These are phyloP conservation scores for Acromyrmex echinatior DNA, from an alignment of 1,140 invertebrate genomes.

Conservation along the genomic window DNA sequence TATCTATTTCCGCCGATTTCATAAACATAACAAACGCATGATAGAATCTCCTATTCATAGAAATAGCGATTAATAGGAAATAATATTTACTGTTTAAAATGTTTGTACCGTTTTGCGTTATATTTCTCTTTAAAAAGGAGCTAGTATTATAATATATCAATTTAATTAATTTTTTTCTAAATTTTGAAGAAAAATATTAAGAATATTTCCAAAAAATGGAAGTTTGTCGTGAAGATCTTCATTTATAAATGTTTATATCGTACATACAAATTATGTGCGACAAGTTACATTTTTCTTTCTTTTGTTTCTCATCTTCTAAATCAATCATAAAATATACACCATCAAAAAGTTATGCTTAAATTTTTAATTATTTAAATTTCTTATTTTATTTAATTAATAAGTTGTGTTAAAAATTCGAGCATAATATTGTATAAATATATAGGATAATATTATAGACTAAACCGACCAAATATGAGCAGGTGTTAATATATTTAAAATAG, in stretches of 20 bases:
- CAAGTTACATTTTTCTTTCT: neutral
- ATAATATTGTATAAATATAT: neutral
- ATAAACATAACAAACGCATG: slow-evolving; percentile 34
- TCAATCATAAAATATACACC: neutral
- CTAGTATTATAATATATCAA: neutral
- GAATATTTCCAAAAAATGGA: neutral
- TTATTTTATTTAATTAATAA: neutral
- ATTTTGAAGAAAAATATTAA: neutral
- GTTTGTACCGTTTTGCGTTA: neutral
- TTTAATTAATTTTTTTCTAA: slow-evolving; percentile 9
- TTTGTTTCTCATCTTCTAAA: neutral
- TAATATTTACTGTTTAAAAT: neutral
- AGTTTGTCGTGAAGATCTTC: neutral
- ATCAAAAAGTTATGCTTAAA: neutral
- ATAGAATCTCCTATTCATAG: slow-evolving; percentile 2
- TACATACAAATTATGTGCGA: too few relatives aligned
- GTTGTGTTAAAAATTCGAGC: neutral
- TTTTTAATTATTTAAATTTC: slow-evolving; percentile 1
- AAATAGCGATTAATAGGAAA: neutral
- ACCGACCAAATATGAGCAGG: too few relatives aligned
- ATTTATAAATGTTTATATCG: neutral
- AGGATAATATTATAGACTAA: too few relatives aligned
- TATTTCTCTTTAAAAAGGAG: neutral
- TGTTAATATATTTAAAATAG: too few relatives aligned
- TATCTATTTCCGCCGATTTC: slow-evolving; percentile 44